These are phyloP conservation scores for Falcaria lacertinaria DNA, from an alignment of 2,888 invertebrate species.

Conservation along the genomic window DNA sequence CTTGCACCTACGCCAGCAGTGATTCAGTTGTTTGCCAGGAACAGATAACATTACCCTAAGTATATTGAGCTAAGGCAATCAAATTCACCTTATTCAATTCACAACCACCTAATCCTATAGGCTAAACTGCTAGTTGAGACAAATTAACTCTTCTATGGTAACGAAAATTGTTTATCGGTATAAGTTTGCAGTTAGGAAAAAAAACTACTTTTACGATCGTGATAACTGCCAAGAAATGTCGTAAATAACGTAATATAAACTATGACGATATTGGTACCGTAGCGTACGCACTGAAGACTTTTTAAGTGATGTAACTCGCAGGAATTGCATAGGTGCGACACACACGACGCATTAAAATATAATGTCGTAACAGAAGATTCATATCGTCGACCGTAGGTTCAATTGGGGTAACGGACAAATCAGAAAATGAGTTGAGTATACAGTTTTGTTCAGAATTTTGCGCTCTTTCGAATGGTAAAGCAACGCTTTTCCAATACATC, in stretches of 20 bases:
- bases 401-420: too few relatives aligned
- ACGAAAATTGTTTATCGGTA: too few relatives aligned
- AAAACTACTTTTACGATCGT: too few relatives aligned
- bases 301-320: neutral
- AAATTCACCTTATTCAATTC: conserved; percentile 22
- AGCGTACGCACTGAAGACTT: neutral
- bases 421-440: too few relatives aligned
- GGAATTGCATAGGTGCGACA: neutral
- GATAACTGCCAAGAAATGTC: neutral
- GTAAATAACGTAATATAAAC: neutral
- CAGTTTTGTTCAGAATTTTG: neutral
- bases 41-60: conserved; percentile 70
- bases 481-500: too few relatives aligned
- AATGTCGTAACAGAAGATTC: neutral
- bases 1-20: conserved; percentile 61
- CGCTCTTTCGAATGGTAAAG: too few relatives aligned
- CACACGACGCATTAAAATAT: conserved; percentile 3
- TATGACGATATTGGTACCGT: neutral
- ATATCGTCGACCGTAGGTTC: too few relatives aligned
- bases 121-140: neutral
- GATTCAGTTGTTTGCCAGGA: conserved; percentile 67
- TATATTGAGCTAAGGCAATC: conserved; percentile 44
- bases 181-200: too few relatives aligned
- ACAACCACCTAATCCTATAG: neutral
- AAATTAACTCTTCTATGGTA: too few relatives aligned